Conservation (phyloP, 92 coral and sea anemone genomes). For the Pocillopora grandis region DNA sequence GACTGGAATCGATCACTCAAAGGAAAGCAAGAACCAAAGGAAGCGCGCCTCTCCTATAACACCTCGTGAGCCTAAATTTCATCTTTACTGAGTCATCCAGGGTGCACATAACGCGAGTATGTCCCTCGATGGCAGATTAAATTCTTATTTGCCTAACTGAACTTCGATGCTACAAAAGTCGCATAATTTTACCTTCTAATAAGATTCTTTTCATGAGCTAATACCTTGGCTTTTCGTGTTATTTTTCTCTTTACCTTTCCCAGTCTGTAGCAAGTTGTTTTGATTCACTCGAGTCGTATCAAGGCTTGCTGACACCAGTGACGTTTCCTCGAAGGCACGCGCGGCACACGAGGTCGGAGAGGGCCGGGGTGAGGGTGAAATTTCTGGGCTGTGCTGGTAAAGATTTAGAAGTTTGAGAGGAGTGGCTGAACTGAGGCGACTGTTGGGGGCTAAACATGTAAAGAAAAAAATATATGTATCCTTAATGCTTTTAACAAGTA, state of each 20-base stretch:
- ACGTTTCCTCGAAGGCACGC: conserved; percentile 4
- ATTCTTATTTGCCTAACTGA: not conserved
- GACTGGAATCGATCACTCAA: too few relatives aligned
- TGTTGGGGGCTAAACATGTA: not conserved
- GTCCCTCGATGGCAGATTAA: not conserved
- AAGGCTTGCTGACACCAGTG: not conserved
- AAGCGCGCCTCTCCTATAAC: too few relatives aligned
- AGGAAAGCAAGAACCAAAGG: too few relatives aligned
- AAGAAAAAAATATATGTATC: not conserved
- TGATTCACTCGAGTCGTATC: not conserved
- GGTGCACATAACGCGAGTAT: too few relatives aligned
- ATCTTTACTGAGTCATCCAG: too few relatives aligned
- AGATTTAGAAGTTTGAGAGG: conserved; percentile 8
- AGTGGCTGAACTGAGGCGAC: conserved; percentile 7
- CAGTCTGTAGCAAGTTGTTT: not conserved
- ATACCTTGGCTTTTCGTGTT: conserved; percentile 1
- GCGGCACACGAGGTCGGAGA: not conserved
- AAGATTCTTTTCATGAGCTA: too few relatives aligned
- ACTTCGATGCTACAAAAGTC: not conserved
- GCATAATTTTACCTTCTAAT: not conserved
- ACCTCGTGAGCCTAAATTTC: too few relatives aligned
- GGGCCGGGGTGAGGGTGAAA: conserved; percentile 15
- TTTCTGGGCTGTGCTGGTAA: conserved; percentile 11
- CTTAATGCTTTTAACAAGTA: not conserved
- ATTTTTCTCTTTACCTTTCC: not conserved